Percentiles rank a stretch among this genome's conserved stretches.
These are phyloP conservation scores for Listronotus oregonensis DNA, from an alignment of 1,140 invertebrate species.

Conservation along the genomic window DNA sequence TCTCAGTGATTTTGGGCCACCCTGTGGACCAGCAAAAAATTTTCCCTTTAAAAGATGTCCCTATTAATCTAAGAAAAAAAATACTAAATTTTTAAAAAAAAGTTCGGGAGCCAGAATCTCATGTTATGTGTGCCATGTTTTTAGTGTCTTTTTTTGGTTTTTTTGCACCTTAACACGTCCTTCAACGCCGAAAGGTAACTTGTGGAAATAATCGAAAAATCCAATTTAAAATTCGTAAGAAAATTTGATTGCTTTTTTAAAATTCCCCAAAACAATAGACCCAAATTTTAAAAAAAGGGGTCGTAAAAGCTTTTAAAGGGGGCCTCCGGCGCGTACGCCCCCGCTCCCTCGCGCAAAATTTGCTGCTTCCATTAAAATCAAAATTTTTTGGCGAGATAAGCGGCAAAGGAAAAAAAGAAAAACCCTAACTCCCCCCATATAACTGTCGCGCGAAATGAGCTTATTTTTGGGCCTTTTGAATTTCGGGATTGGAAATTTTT, in stretches of 20 bases:
- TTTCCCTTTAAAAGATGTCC: too few species aligned
- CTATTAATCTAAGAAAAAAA: too few species aligned
- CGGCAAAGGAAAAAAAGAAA: constrained; percentile 54
- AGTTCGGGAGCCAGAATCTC: too few species aligned
- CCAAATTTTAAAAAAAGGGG: constrained; percentile 36
- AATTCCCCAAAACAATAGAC: constrained; percentile 49
- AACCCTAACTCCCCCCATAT: constrained; percentile 53
- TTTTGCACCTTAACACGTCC: too few species aligned
- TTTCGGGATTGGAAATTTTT: constrained; percentile 46
- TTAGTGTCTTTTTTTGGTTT: too few species aligned
- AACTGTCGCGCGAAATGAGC: constrained; percentile 52
- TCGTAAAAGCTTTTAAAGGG: constrained; percentile 9
- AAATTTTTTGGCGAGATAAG: constrained; percentile 55
- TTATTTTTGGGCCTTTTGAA: constrained; percentile 47
- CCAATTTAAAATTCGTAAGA: constrained; percentile 44
- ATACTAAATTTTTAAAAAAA: too few species aligned
- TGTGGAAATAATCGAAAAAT: not conserved
- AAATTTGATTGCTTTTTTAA: constrained; percentile 45
- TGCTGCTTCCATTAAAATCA: constrained; percentile 52
- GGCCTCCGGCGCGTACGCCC: not conserved
- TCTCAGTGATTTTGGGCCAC: too few species aligned
- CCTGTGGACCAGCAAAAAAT: too few species aligned
- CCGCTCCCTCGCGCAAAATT: constrained; percentile 21
- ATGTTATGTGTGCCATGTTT: too few species aligned
- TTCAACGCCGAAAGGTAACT: too few species aligned